A percentile compares a stretch with the other conserved stretches of the same genome.
Evolutionary conservation across 2,888 invertebrate species (phyloP).

Genomic region (Allolobophora icterica): DNA sequence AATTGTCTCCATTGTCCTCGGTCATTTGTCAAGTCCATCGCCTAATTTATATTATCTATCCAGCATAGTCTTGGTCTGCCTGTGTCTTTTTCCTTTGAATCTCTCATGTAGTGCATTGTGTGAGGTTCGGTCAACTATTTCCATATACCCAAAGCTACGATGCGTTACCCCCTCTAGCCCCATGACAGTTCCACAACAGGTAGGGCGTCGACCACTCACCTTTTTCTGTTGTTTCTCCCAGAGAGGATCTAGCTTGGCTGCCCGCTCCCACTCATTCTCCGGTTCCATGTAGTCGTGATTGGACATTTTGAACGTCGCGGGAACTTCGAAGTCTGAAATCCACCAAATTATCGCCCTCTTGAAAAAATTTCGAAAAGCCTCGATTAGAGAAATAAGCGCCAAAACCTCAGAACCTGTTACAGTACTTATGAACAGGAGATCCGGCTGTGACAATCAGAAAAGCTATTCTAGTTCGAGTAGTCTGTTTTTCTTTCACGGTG

Average conservation of each 20-base stretch:
- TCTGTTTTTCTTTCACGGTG: too few relatives aligned
- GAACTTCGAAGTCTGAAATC: background rate
- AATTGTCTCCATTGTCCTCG: too few relatives aligned
- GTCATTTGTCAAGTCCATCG: too few relatives aligned
- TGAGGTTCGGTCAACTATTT: too few relatives aligned
- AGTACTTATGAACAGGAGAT: background rate
- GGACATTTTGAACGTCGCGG: background rate
- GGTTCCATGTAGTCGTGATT: constrained; percentile 41
- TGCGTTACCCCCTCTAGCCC: too few relatives aligned
- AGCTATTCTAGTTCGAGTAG: too few relatives aligned
- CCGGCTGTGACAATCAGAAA: background rate
- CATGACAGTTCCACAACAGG: background rate
- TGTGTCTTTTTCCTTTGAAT: too few relatives aligned
- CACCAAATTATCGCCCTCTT: background rate
- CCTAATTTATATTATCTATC: too few relatives aligned
- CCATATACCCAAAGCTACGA: too few relatives aligned
- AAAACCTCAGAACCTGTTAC: background rate
- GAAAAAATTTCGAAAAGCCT: background rate
- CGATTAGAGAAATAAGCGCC: background rate
- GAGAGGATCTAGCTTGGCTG: constrained; percentile 95
- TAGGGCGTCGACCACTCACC: constrained; percentile 60
- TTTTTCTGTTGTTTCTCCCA: constrained; percentile 99
- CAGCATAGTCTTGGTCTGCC: too few relatives aligned
- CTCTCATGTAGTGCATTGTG: too few relatives aligned
- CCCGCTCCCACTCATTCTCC: constrained; percentile 91